phyloP scores from a whole-genome alignment of 2,113 vertebrate genomes.

The Vombatus ursinus region DNA sequence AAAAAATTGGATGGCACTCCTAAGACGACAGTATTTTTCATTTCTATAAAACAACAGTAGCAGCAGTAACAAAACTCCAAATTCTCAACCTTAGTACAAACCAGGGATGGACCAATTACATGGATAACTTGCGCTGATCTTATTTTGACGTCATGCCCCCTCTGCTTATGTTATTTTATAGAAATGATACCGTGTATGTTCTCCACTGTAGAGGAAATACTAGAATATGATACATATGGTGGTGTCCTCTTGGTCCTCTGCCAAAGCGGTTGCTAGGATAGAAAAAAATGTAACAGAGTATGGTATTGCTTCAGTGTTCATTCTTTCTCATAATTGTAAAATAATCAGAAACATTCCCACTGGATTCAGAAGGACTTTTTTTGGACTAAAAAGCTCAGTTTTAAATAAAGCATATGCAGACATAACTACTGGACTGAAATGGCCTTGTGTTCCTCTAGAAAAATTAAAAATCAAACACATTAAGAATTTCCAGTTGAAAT shows the following conservation, averaged over 20 bases:
- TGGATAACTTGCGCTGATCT: not conserved
- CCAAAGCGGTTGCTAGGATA: not conserved
- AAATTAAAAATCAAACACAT: not conserved
- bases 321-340: not conserved
- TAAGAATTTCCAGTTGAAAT: constrained; percentile 55
- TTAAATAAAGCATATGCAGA: not conserved
- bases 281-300: not conserved
- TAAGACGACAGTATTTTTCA: not conserved
- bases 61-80: not conserved
- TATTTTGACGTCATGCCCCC: not conserved
- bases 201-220: not conserved
- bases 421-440: not conserved
- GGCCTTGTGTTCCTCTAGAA: constrained; percentile 27
- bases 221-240: not conserved
- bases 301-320: not conserved
- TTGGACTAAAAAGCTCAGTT: not conserved
- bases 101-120: not conserved
- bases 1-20: not conserved
- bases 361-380: not conserved
- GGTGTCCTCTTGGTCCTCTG: not conserved
- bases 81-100: not conserved
- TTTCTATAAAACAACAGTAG: not conserved
- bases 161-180: not conserved
- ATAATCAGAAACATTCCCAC: not conserved
- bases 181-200: not conserved